Evolutionary conservation across 2,113 vertebrate species (phyloP), one percentile per base, ranked within the genome.

Genomic region (Halichoerus grypus): DNA sequence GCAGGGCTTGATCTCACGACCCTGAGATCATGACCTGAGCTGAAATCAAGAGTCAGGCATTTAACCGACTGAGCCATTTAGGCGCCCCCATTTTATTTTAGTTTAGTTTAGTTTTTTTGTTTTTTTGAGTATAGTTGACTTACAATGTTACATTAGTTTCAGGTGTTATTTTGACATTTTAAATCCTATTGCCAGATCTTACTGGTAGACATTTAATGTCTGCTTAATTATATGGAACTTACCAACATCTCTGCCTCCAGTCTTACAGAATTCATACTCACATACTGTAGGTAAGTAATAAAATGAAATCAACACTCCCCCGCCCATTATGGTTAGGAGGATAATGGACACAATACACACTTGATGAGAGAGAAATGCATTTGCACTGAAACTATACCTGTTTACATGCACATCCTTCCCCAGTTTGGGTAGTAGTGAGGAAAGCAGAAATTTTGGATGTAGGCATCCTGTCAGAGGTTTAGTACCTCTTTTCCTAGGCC

Each of bases 111-210:
- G 57, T 65, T 33, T 65, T 67, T 16, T 33, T 33, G 28, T 26
- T 67, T 67, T 67, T 36, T 67, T 74, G 22, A 74, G 13, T 46
- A 14, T 76, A 49, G 42, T 49, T 46, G 42, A 46, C 24, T 46
- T 24, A 46, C 72, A 76, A 28, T 76, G 72, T 76, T 76, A 76
- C 7, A 49, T 76, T 76, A 76, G 42, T 76, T 76, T 76, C 72
- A 76, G 42, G 24, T 46, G 7, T 95, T 72, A 51, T 69, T 87
- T 96, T 96, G 24, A 92, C 69, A 93, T 83, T 96, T 85, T 92
- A 71, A 86, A 39, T 94, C 89, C 2, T 74, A 95, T 57, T 83
- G n/a, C 80, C 49, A 69, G 21, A 4, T 93, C 86, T 94, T 95
- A 79, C 49, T 91, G 85, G 21, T 83, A 93, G 92, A 96, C 39